A percentile compares a stretch with the other conserved stretches of the same genome.
These are phyloP conservation scores for Donacobius atricapilla DNA, from an alignment of 2,113 vertebrate genomes.

Conservation along the genomic window DNA sequence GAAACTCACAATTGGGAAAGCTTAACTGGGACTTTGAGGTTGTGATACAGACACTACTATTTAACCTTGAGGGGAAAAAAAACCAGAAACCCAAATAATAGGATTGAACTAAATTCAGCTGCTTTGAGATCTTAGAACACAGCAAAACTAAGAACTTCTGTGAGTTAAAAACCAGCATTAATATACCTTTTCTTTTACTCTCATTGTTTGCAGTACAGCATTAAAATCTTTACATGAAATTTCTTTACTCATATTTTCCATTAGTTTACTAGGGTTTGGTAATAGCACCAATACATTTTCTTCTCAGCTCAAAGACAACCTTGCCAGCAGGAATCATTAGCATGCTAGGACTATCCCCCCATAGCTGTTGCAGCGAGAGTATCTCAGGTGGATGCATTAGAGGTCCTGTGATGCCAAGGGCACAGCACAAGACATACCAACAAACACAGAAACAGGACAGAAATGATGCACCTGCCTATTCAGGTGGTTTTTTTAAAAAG, in stretches of 20 bases:
- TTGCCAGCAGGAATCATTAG: background rate
- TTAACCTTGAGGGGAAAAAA: background rate
- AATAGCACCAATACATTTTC: background rate
- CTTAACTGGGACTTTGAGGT: background rate
- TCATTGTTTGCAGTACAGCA: background rate
- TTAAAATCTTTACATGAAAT: background rate
- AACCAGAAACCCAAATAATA: background rate
- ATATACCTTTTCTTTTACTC: background rate
- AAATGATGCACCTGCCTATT: background rate
- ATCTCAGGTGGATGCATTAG: background rate
- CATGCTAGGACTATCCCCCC: background rate
- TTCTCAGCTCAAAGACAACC: background rate
- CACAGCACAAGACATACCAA: background rate
- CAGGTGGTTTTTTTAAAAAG: background rate
- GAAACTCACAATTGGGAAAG: background rate
- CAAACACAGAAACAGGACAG: accelerated
- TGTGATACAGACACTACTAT: background rate
- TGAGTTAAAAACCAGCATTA: background rate
- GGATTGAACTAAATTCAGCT: background rate
- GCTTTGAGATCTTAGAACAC: background rate
- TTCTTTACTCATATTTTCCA: background rate
- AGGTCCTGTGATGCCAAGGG: background rate
- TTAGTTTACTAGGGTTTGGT: background rate
- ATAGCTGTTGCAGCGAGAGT: background rate
- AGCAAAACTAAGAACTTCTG: background rate